phyloP scores from a whole-genome alignment of 2,113 vertebrate genomes.

The Motacilla tschutschensis region DNA sequence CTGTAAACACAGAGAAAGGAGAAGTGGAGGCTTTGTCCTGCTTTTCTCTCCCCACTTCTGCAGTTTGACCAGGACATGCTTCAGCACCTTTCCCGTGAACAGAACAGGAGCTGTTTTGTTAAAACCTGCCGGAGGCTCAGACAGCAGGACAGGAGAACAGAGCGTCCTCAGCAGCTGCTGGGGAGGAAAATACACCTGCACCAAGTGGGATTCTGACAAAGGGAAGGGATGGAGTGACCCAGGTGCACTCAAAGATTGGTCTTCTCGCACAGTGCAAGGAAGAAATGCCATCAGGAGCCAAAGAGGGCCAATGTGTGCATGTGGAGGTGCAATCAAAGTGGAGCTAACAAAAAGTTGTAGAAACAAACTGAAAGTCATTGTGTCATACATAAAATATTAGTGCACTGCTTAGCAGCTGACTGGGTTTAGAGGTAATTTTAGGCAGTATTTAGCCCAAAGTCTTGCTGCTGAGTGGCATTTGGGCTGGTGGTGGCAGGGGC shows the following conservation, averaged over 20 bases:
- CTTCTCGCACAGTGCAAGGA: background rate
- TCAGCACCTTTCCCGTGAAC: background rate
- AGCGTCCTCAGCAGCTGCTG: accelerated
- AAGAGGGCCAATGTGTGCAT: background rate
- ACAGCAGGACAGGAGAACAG: background rate
- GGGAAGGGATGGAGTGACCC: background rate
- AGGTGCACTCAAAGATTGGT: background rate
- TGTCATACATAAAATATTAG: background rate
- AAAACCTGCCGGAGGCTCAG: background rate
- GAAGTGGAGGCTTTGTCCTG: background rate
- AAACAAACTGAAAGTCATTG: background rate
- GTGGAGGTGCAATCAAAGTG: background rate
- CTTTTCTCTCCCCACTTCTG: background rate
- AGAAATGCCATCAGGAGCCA: background rate
- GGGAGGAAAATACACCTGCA: background rate
- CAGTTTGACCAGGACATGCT: background rate
- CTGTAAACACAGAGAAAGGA: accelerated
- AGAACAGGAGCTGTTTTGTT: background rate
- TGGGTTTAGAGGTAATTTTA: background rate
- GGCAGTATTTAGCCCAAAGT: background rate
- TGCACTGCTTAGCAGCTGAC: background rate
- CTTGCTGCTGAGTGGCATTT: background rate
- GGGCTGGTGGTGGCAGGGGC: background rate
- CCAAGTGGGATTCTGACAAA: background rate
- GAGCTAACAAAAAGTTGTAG: background rate